Percentiles rank a stretch among this genome's conserved stretches.
Conservation (phyloP, 2,113 vertebrate species). For the Phoenicopterus ruber region DNA sequence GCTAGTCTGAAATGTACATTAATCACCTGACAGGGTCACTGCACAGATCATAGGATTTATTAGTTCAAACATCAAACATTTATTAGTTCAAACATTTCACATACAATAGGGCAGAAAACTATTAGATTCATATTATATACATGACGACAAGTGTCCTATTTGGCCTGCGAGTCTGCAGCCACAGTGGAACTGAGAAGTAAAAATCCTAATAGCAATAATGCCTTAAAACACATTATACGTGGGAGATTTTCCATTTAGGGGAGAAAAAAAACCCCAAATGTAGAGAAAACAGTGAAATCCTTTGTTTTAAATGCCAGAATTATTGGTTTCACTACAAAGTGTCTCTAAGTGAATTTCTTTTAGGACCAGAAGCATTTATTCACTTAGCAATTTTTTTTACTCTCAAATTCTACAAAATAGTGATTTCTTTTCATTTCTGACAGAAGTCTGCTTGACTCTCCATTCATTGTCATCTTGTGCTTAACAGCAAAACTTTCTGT, state of each 20-base stretch:
- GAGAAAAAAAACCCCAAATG: accelerated
- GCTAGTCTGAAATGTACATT: slow-evolving; percentile 39
- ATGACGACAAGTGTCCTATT: background rate
- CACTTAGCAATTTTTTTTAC: background rate
- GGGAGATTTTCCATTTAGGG: background rate
- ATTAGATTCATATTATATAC: background rate
- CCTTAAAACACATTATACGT: background rate
- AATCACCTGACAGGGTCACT: slow-evolving; percentile 40
- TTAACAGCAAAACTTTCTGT: background rate
- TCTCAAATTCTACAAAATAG: background rate
- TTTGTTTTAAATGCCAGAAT: background rate
- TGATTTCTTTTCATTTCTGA: background rate
- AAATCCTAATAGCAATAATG: background rate
- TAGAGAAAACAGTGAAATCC: background rate
- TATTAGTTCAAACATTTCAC: slow-evolving; percentile 45
- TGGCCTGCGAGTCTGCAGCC: background rate
- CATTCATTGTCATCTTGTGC: background rate
- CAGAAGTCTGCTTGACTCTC: background rate
- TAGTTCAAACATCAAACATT: slow-evolving; percentile 36
- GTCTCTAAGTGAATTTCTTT: background rate
- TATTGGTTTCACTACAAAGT: background rate
- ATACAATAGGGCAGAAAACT: background rate
- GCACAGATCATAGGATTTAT: slow-evolving; percentile 31
- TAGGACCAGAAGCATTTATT: background rate
- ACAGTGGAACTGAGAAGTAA: background rate